Percentiles rank a stretch among this genome's conserved stretches.
Conservation (phyloP, 1,140 invertebrate genomes). For the Drosophila parabipectinata region DNA sequence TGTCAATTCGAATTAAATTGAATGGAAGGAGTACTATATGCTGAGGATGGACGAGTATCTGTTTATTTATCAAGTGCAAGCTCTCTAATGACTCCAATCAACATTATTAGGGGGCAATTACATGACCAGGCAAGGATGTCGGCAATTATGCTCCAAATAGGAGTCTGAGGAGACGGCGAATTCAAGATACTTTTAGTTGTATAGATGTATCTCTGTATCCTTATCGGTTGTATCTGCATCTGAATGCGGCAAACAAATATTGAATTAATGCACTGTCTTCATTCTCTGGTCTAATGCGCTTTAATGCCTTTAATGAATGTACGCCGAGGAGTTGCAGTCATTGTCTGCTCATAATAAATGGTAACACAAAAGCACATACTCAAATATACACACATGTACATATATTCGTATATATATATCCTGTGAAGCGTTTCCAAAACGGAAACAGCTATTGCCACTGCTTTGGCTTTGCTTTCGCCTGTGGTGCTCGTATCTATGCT, state of each 20-base stretch:
- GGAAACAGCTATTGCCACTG: conserved; percentile 21
- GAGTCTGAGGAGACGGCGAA: not conserved
- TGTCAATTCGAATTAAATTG: not conserved
- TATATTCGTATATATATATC: not conserved
- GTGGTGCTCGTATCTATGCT: not conserved
- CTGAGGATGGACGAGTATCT: not conserved
- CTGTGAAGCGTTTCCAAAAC: conserved; percentile 14
- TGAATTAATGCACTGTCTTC: conserved; percentile 18
- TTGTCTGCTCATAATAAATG: conserved; percentile 5
- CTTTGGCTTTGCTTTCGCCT: not conserved
- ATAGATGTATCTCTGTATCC: not conserved
- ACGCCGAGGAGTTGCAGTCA: conserved; percentile 2
- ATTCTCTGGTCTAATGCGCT: conserved; percentile 15
- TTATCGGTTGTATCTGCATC: not conserved
- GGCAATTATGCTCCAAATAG: conserved; percentile 10
- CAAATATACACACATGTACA: not conserved
- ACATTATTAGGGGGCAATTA: conserved; percentile 44
- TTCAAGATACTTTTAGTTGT: not conserved
- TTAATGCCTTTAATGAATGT: conserved; percentile 33
- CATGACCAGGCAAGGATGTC: conserved; percentile 30
- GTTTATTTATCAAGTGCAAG: conserved; percentile 22
- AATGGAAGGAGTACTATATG: not conserved
- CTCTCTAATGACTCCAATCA: conserved; percentile 46
- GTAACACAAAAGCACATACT: not conserved
- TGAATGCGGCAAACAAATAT: conserved; percentile 24